These are phyloP conservation scores for Macaria liturata DNA, from an alignment of 2,888 invertebrate species.

Conservation along the genomic window DNA sequence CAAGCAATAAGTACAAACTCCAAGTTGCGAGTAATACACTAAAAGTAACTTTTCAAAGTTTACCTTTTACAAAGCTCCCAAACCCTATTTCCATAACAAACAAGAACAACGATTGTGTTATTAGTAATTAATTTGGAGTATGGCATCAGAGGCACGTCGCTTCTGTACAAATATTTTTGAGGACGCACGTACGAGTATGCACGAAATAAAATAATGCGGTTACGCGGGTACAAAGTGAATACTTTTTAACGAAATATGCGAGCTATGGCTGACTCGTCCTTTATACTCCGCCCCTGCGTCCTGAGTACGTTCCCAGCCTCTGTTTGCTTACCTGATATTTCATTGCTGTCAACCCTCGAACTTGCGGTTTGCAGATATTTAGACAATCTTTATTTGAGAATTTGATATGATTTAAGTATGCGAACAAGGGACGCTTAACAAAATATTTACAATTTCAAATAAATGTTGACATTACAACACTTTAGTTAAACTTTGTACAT, in stretches of 20 bases:
- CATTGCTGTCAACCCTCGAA: conserved; percentile 38
- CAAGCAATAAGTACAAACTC: too few relatives aligned
- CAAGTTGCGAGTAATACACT: too few relatives aligned
- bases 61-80: too few relatives aligned
- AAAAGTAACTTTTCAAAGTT: too few relatives aligned
- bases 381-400: not conserved
- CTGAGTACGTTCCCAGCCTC: conserved; percentile 36
- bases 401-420: not conserved
- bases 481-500: too few relatives aligned
- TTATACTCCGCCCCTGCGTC: conserved; percentile 30
- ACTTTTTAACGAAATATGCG: conserved; percentile 44
- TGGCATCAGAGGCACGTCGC: conserved; percentile 4
- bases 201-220: conserved; percentile 36
- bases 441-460: too few relatives aligned
- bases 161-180: conserved; percentile 12
- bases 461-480: too few relatives aligned
- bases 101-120: not conserved
- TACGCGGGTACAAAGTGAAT: conserved; percentile 37
- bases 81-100: not conserved
- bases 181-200: conserved; percentile 4
- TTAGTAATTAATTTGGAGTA: conserved; percentile 1
- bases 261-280: conserved; percentile 38
- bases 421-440: too few relatives aligned
- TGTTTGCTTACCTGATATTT: conserved; percentile 41
- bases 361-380: conserved; percentile 29